These are phyloP conservation scores for Pyxicephalus adspersus DNA, from an alignment of 2,113 vertebrate genomes.

Conservation along the genomic window DNA sequence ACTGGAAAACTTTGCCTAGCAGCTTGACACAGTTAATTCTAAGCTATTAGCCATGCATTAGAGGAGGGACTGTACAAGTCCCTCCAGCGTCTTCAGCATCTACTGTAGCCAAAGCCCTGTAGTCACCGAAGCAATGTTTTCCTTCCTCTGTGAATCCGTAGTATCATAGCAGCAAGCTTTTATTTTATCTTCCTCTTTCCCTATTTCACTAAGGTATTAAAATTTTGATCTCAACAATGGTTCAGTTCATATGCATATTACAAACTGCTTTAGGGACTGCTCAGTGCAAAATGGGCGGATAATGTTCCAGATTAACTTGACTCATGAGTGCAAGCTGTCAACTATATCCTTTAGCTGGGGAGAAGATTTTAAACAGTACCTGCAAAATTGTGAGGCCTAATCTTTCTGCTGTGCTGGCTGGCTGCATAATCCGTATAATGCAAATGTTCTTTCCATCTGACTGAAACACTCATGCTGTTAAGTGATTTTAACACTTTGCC, in stretches of 20 bases:
- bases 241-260: constrained; percentile 74
- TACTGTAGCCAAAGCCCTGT: constrained; percentile 61
- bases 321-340: constrained; percentile 68
- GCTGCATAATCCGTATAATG: constrained; percentile 67
- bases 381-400: constrained; percentile 67
- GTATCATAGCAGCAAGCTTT: constrained; percentile 63
- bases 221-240: constrained; percentile 75
- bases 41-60: constrained; percentile 64
- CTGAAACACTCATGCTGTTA: constrained; percentile 66
- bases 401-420: constrained; percentile 68
- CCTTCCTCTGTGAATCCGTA: constrained; percentile 65
- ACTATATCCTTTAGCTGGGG: constrained; percentile 66
- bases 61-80: constrained; percentile 59
- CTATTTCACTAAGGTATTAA: constrained; percentile 68
- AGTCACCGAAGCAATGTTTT: constrained; percentile 62
- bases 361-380: constrained; percentile 71
- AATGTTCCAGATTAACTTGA: constrained; percentile 73
- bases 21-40: constrained; percentile 54
- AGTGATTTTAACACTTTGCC: constrained; percentile 69
- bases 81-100: constrained; percentile 60
- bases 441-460: constrained; percentile 68
- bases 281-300: constrained; percentile 67
- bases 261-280: constrained; percentile 68
- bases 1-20: constrained; percentile 55
- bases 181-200: constrained; percentile 67